phyloP scores from a whole-genome alignment of 2,113 vertebrate species.

The Oreochromis niloticus region DNA sequence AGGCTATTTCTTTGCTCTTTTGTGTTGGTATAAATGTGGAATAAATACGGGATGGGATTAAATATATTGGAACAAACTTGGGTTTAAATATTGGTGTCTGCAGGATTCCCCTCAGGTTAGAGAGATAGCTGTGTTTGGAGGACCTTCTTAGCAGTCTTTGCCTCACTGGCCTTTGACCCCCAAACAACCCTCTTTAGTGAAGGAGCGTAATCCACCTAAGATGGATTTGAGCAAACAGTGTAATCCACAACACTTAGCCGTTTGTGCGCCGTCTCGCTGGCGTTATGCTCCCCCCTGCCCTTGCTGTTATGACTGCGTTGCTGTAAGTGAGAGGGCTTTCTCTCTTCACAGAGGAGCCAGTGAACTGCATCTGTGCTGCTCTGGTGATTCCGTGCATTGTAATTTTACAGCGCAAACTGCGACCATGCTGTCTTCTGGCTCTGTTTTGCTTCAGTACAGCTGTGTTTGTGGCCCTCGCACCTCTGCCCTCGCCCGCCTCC shows the following conservation, averaged over 20 bases:
- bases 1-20: neutral
- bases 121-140: constrained; percentile 60
- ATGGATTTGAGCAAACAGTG: constrained; percentile 70
- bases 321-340: neutral
- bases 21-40: neutral
- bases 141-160: constrained; percentile 65
- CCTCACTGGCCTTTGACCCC: constrained; percentile 61
- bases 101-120: constrained; percentile 55
- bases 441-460: constrained; percentile 43
- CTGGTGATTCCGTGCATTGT: neutral
- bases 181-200: constrained; percentile 47
- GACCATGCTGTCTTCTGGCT: neutral
- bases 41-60: neutral
- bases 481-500: constrained; percentile 37
- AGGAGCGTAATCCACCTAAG: constrained; percentile 64
- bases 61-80: neutral
- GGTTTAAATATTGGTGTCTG: constrained; percentile 29
- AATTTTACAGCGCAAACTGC: neutral
- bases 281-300: neutral
- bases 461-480: constrained; percentile 65
- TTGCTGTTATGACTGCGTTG: neutral
- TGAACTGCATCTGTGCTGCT: neutral
- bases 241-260: constrained; percentile 61
- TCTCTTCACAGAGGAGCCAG: neutral
- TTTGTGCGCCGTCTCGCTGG: constrained; percentile 23